Evolutionary conservation across 1,140 invertebrate species (phyloP), one percentile per base, ranked within the genome.

Genomic region (Anoplolepis gracilipes): DNA sequence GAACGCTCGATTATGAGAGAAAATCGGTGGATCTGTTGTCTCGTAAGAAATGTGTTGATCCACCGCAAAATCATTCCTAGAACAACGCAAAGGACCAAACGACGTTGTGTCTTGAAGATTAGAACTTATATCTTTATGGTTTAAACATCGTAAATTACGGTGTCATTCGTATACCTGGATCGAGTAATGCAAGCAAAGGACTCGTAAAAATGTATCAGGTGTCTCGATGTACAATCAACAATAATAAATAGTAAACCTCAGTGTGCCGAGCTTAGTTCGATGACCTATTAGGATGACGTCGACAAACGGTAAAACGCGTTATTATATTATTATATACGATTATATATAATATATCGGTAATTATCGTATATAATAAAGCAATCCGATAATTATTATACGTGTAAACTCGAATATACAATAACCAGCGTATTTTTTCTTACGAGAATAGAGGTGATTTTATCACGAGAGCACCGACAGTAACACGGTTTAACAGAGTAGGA

Each of bases 361-460:
- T 36, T 36, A 36, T 36, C 33, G 6, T 57, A 57, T 57, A n/a
- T 19, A n/a, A n/a, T n/a, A n/a, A n/a, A n/a, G n/a, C n/a, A n/a
- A n/a, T n/a, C n/a, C 36, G 25, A 7, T 25, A 36, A 57, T 75
- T 59, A 75, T 75, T 30, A 16, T 64, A 36, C 39, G 61, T 53
- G 62, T 22, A 10, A 53, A 65, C 8, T 39, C 30, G 39, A 65
- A 42, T 79, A 53, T 36, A n/a, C 25, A 67, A 33, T 49, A 49
- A 36, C n/a, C 39, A 65, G 7, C n/a, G 42, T 79, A 79, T 79
- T 79, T 79, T 79, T 79, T 79, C 62, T 79, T 79, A 67, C 42
- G 22, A 79, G n/a, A 10, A 53, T 13, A 49, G 19, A 49, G 30
- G 39, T 22, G 42, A 53, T 30, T 78, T 53, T 16, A 19, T 49